Conservation (phyloP, 2,113 vertebrate species). For the Ascaphus truei region DNA sequence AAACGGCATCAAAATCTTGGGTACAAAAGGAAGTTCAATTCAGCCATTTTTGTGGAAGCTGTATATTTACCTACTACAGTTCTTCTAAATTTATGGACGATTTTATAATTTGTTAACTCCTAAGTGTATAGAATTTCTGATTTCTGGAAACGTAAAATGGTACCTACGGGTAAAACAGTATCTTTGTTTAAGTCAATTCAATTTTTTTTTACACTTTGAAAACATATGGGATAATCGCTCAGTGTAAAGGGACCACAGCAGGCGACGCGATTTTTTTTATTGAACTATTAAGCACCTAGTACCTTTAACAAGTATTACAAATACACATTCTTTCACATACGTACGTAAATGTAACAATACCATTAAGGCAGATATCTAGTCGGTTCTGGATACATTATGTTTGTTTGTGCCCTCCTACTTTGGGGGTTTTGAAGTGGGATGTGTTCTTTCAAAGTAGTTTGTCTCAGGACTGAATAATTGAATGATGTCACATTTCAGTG, state of each 20-base stretch:
- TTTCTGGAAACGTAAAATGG: slow-evolving; percentile 45
- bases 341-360: not conserved
- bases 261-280: not conserved
- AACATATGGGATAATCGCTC: not conserved
- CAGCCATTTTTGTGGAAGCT: slow-evolving; percentile 30
- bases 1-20: not conserved
- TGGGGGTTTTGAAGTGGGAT: not conserved
- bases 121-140: slow-evolving; percentile 48
- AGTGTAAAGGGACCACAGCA: slow-evolving; percentile 1
- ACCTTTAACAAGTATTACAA: slow-evolving; percentile 11
- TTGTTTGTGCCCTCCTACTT: slow-evolving; percentile 19
- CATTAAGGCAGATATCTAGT: not conserved
- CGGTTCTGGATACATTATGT: not conserved
- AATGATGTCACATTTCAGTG: slow-evolving; percentile 19
- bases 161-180: slow-evolving; percentile 51
- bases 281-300: not conserved
- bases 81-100: slow-evolving; percentile 42
- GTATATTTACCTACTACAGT: slow-evolving; percentile 28
- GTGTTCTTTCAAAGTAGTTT: slow-evolving; percentile 26
- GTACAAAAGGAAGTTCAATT: slow-evolving; percentile 2
- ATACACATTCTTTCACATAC: not conserved
- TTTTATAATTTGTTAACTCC: slow-evolving; percentile 54
- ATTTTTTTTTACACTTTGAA: not conserved
- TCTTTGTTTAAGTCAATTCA: slow-evolving; percentile 9
- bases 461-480: slow-evolving; percentile 29